Evolutionary conservation across 2,888 invertebrate genomes (phyloP).

Genomic region (Embidobia sp.): DNA sequence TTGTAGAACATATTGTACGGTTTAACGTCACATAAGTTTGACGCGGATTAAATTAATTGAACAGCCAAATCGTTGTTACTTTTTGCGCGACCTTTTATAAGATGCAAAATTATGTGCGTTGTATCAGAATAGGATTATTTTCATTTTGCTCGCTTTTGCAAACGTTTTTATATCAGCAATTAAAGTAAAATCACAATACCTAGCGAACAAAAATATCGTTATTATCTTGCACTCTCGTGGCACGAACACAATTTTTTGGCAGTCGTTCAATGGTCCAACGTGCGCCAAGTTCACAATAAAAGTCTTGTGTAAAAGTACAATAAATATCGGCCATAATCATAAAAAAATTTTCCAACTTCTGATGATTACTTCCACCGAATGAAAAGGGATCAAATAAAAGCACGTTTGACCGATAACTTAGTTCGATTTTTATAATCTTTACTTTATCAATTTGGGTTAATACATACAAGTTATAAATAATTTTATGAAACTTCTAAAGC

Average conservation of each 20-base stretch:
- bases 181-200: conserved; percentile 21
- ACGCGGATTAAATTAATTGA: not conserved
- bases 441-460: too few species aligned
- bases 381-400: conserved; percentile 22
- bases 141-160: conserved; percentile 1
- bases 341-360: conserved; percentile 27
- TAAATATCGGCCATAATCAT: conserved; percentile 14
- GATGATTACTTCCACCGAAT: not conserved
- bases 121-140: not conserved
- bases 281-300: conserved; percentile 34
- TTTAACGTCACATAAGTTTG: too few species aligned
- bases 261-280: conserved; percentile 23
- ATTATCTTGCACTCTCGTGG: conserved; percentile 6
- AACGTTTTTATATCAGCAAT: conserved; percentile 21
- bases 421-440: too few species aligned
- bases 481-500: too few species aligned
- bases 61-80: not conserved
- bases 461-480: too few species aligned
- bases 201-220: conserved; percentile 31
- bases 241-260: conserved; percentile 37
- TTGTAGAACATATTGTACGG: too few species aligned
- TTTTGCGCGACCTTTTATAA: not conserved
- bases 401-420: not conserved
- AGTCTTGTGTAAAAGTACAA: conserved; percentile 31
- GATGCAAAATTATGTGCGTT: not conserved